Conservation (phyloP, 2,797 vertebrate genomes). For the Myioborus miniatus region DNA sequence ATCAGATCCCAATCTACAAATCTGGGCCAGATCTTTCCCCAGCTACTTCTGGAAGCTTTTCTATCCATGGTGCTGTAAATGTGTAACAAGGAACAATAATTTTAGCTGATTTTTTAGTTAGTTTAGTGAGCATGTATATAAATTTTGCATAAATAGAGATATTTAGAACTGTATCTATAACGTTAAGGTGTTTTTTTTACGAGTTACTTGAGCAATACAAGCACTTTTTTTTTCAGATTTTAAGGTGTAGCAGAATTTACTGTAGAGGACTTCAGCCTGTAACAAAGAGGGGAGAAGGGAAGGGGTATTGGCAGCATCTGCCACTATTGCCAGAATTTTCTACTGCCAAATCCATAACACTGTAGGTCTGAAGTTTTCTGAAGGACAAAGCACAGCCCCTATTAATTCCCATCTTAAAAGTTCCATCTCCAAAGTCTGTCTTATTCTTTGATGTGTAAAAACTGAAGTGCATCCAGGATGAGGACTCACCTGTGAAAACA, state of each 20-base stretch:
- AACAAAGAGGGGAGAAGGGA: background rate
- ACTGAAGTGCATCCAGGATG: background rate
- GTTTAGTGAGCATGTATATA: background rate
- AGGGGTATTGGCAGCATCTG: background rate
- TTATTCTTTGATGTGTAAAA: background rate
- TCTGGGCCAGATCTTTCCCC: background rate
- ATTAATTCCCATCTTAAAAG: background rate
- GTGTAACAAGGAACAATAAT: background rate
- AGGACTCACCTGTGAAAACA: background rate
- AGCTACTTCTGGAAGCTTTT: slow-evolving; percentile 3
- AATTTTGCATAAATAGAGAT: background rate
- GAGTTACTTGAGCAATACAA: background rate
- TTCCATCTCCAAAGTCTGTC: background rate
- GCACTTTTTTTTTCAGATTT: background rate
- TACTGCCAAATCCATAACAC: background rate
- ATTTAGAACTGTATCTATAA: background rate
- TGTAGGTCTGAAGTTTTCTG: background rate
- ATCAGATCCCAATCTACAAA: background rate
- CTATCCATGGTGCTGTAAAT: background rate
- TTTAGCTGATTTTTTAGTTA: background rate
- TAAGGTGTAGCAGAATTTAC: background rate
- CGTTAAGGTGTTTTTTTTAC: background rate
- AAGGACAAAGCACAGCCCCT: background rate
- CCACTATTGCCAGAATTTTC: background rate
- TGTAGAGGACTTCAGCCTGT: background rate